Evolutionary conservation across 2,888 invertebrate genomes (phyloP).

Genomic region (Chrysolina oricalcia): DNA sequence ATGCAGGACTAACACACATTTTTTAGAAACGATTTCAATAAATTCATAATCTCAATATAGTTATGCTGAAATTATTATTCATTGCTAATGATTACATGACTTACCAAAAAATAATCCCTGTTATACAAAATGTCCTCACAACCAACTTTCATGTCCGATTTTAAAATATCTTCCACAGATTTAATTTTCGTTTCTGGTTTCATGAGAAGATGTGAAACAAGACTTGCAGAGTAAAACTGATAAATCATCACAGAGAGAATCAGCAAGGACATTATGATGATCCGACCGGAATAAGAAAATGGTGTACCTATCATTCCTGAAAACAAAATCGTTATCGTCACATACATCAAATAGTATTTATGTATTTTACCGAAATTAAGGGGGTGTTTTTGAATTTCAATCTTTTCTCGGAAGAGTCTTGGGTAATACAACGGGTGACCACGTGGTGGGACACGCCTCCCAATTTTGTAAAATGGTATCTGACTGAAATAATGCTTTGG

Average conservation of each 20-base stretch:
- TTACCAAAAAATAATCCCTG: conserved; percentile 75
- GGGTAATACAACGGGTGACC: too few species aligned
- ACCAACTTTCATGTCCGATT: conserved; percentile 76
- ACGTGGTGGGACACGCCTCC: too few species aligned
- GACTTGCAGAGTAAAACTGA: conserved; percentile 81
- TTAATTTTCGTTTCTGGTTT: conserved; percentile 77
- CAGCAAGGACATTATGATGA: conserved; percentile 60
- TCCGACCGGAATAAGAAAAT: conserved; percentile 60
- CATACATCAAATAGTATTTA: too few species aligned
- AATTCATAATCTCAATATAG: too few species aligned
- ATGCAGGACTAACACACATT: too few species aligned
- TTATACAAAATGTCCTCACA: conserved; percentile 78
- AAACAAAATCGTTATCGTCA: conserved; percentile 37
- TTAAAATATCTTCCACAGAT: conserved; percentile 74
- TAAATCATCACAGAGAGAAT: conserved; percentile 72
- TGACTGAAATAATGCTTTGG: too few species aligned
- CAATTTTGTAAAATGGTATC: too few species aligned
- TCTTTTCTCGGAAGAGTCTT: too few species aligned
- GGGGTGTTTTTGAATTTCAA: conserved; percentile 61
- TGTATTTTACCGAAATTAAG: too few species aligned
- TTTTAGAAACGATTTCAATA: too few species aligned
- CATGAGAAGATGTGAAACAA: conserved; percentile 78
- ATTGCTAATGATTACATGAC: background rate
- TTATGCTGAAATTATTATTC: too few species aligned
- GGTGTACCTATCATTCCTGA: conserved; percentile 60